These are phyloP conservation scores for Girardinichthys multiradiatus DNA, from an alignment of 2,113 vertebrate species.

Conservation along the genomic window DNA sequence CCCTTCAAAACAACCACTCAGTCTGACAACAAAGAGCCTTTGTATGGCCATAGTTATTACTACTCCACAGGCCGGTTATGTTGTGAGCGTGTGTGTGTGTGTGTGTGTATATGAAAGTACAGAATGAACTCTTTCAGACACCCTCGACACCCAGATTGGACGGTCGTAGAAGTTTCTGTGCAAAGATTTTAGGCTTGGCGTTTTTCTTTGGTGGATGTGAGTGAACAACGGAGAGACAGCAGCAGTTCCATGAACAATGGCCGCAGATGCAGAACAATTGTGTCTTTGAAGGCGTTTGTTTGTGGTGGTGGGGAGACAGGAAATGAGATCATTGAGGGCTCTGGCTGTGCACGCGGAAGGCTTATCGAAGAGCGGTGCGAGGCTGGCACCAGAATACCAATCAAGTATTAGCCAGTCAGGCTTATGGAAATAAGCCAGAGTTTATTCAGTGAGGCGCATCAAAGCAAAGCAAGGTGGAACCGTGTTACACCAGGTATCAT, in stretches of 20 bases:
- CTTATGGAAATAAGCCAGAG: constrained; percentile 64
- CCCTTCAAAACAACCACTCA: constrained; percentile 75
- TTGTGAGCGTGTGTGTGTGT: constrained; percentile 43
- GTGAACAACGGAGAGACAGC: constrained; percentile 56
- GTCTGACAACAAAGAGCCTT: constrained; percentile 78
- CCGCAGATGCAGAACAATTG: constrained; percentile 66
- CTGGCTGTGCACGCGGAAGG: constrained; percentile 44
- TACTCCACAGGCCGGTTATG: constrained; percentile 70
- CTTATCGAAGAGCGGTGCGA: constrained; percentile 60
- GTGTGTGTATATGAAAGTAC: constrained; percentile 26
- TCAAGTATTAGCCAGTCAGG: constrained; percentile 62
- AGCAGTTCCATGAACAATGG: constrained; percentile 49
- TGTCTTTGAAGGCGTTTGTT: constrained; percentile 62
- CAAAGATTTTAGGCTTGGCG: constrained; percentile 29
- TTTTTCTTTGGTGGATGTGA: constrained; percentile 20
- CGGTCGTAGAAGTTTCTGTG: constrained; percentile 26
- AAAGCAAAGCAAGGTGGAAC: constrained; percentile 50
- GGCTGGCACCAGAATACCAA: constrained; percentile 69
- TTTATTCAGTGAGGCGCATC: constrained; percentile 50
- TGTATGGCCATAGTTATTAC: constrained; percentile 78
- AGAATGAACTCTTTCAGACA: constrained; percentile 60
- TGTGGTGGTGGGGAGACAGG: constrained; percentile 66
- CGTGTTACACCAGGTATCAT: constrained; percentile 25
- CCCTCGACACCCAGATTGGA: constrained; percentile 30
- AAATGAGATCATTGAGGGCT: constrained; percentile 74